phyloP scores from a whole-genome alignment of 2,888 invertebrate species.

The Malthinus flaveolus region DNA sequence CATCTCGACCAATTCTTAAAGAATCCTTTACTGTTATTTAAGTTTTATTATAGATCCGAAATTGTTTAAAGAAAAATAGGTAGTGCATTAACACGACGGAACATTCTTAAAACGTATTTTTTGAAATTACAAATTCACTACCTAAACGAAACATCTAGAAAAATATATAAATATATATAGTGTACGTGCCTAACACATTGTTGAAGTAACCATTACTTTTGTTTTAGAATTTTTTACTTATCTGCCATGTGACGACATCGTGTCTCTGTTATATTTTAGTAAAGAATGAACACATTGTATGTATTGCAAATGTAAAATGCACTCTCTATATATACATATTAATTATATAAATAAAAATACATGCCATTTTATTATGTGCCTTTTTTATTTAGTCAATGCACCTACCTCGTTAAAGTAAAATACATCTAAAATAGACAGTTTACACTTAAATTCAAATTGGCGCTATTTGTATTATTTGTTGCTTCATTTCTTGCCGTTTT shows the following conservation, averaged over 20 bases:
- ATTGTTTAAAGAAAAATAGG: constrained; percentile 1
- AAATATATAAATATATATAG: constrained; percentile 19
- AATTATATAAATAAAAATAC: constrained; percentile 52
- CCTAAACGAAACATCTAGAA: constrained; percentile 18
- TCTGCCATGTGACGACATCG: constrained; percentile 21
- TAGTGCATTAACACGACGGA: constrained; percentile 10
- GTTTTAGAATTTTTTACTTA: constrained; percentile 25
- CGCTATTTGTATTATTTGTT: no score
- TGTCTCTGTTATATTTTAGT: constrained; percentile 36
- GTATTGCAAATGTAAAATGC: constrained; percentile 55
- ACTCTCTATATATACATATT: constrained; percentile 48
- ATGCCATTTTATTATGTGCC: constrained; percentile 44
- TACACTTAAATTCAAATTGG: no score
- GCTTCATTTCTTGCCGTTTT: no score
- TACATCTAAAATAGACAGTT: no score
- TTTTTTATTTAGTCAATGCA: background rate
- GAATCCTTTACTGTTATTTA: background rate
- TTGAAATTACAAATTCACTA: constrained; percentile 11
- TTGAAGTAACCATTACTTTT: constrained; percentile 23
- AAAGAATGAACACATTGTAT: constrained; percentile 51
- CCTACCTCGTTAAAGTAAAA: no score
- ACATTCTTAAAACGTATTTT: background rate
- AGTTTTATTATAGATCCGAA: constrained; percentile 12
- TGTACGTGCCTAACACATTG: constrained; percentile 28
- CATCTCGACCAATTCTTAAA: background rate